Evolutionary conservation across 2,888 invertebrate species (phyloP).

Genomic region (Germaria angustata): DNA sequence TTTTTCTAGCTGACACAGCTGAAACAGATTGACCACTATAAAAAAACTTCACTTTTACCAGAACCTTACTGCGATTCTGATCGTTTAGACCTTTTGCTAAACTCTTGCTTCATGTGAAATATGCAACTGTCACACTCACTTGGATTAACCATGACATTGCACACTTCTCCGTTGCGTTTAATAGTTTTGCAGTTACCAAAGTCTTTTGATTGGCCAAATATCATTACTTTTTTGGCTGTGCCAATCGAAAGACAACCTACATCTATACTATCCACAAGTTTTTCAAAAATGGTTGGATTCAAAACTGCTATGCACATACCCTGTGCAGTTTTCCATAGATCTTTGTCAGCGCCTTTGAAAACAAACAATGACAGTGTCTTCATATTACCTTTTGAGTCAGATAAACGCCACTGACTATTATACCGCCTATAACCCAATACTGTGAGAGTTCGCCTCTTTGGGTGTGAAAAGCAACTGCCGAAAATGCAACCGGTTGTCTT

Average conservation of each 20-base stretch:
- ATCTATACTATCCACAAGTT: conserved; percentile 84
- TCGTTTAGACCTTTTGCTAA: conserved; percentile 88
- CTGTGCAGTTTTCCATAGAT: conserved; percentile 90
- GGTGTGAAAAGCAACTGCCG: conserved; percentile 84
- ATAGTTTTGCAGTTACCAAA: conserved; percentile 88
- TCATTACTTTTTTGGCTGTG: conserved; percentile 88
- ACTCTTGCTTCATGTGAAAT: conserved; percentile 93
- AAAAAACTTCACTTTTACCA: conserved; percentile 87
- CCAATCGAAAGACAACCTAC: conserved; percentile 89
- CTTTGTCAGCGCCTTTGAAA: conserved; percentile 89
- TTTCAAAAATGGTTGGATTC: conserved; percentile 89
- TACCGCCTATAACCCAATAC: conserved; percentile 95
- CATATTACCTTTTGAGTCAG: conserved; percentile 89
- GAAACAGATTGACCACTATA: conserved; percentile 88
- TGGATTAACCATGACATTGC: conserved; percentile 87
- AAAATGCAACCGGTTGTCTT: conserved; percentile 86
- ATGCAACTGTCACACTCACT: conserved; percentile 90
- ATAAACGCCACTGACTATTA: conserved; percentile 91
- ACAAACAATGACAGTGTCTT: conserved; percentile 89
- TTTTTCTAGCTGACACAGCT: conserved; percentile 85
- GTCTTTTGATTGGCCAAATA: conserved; percentile 93
- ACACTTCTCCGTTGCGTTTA: conserved; percentile 90
- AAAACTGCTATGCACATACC: conserved; percentile 92
- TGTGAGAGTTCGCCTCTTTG: conserved; percentile 84
- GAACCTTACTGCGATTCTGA: conserved; percentile 89